Conservation (phyloP, 1,140 invertebrate species). For the Euwallacea fornicatus region DNA sequence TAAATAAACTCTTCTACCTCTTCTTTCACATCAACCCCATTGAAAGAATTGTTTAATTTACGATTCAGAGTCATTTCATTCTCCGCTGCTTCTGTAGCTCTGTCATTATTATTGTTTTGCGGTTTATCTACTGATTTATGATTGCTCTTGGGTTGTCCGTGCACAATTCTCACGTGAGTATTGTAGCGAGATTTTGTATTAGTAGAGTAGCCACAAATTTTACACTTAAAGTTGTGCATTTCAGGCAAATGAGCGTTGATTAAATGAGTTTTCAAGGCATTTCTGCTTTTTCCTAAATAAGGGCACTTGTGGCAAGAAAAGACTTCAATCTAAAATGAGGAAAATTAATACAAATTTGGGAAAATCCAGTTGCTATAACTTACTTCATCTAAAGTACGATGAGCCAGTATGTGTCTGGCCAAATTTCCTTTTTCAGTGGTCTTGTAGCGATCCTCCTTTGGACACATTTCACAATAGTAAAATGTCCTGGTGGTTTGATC, state of each 20-base stretch:
- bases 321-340: constrained; percentile 14
- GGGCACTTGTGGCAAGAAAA: constrained; percentile 28
- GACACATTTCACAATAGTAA: constrained; percentile 27
- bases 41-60: too few relatives aligned
- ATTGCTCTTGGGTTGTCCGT: constrained; percentile 12
- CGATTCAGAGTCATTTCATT: too few relatives aligned
- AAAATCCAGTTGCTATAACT: not conserved
- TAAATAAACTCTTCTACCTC: too few relatives aligned
- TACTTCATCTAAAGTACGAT: constrained; percentile 26
- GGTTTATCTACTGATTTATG: too few relatives aligned
- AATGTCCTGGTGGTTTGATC: constrained; percentile 5
- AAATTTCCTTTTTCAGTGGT: constrained; percentile 27
- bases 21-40: too few relatives aligned
- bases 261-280: constrained; percentile 15
- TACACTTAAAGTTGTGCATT: constrained; percentile 21
- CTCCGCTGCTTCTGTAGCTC: too few relatives aligned
- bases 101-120: too few relatives aligned
- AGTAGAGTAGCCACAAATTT: constrained; percentile 17
- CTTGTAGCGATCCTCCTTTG: constrained; percentile 22
- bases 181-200: constrained; percentile 13
- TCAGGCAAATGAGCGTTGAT: constrained; percentile 24
- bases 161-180: constrained; percentile 11
- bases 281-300: constrained; percentile 16
- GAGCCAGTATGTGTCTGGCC: constrained; percentile 16
- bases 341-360: not conserved